Base-by-base conservation (phyloP, 1,140 invertebrate species). In the Drosophila subpulchrella region DNA sequence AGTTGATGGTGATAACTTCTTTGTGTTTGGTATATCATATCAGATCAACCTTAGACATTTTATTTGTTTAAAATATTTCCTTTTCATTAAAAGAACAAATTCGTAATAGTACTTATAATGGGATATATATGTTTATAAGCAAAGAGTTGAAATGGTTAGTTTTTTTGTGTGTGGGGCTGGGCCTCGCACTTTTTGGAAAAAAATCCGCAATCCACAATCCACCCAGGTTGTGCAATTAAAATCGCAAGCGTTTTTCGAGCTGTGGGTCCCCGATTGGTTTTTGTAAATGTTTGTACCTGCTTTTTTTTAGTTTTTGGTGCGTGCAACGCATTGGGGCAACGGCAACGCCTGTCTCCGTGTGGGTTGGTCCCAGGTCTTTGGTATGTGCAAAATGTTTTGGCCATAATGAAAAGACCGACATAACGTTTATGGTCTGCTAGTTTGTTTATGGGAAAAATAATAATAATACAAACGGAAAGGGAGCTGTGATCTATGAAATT, bases 321-420 rank as follows among this genome's bases (percentile, higher is more conserved):
- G 82, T 86, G 82, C 71, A 61, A 63, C 68, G 61, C 74, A 73
- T 65, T 66, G 75, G 62, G 50, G 58, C 54, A 46, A 27, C 27
- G 50, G 50, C 54, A 47, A 50, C 56, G 82, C 84, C 78, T 62
- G 75, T 70, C 41, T 42, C 32, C 53, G 74, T 61, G 74, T 77
- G 73, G 74, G 74, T 77, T 60, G 74, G 74, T 60, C 32, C 34
- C 34, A 27, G 27, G 15, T 72, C 68, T 73, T 48, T 76, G 82
- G 82, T 83, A 86, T 86, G 83, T 83, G 83, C 75, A 88, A 86
- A 86, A 82, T 86, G 83, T 86, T 88, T 82, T 88, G 82, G 82
- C 78, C 75, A 83, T 79, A 86, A 88, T 76, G 75, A 88, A 78
- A 81, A 42, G 48, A 53, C 61, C 60, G 61, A 73, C 79, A 82